Evolutionary conservation across 2,113 vertebrate species (phyloP).

Genomic region (Tenebrosternarchus preto): DNA sequence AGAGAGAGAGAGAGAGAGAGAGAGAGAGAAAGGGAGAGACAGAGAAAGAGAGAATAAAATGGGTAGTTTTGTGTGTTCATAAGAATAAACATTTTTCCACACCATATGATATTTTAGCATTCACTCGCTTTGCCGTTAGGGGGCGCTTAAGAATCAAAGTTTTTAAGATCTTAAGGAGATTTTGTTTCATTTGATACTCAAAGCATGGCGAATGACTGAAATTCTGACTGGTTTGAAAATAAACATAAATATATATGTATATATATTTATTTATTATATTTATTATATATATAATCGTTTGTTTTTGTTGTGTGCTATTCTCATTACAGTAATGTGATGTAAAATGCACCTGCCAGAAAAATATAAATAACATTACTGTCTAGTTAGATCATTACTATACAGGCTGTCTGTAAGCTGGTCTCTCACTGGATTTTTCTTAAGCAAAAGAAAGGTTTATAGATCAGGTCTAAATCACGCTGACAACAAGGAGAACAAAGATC

Average conservation of each 20-base stretch:
- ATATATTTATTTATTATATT: no score
- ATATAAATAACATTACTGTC: not conserved
- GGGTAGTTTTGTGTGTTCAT: not conserved
- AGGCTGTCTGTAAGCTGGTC: no score
- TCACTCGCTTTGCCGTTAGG: slow-evolving; percentile 58
- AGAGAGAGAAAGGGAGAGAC: not conserved
- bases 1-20: not conserved
- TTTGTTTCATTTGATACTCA: not conserved
- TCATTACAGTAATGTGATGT: no score
- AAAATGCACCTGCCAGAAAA: not conserved
- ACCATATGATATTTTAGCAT: not conserved
- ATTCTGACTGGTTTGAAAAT: not conserved
- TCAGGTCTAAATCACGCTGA: not conserved
- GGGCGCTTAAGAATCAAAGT: slow-evolving; percentile 68
- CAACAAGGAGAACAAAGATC: not conserved
- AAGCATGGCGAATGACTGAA: not conserved
- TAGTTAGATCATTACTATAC: not conserved
- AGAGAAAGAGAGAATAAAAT: not conserved
- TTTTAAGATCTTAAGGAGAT: slow-evolving; percentile 11
- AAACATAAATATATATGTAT: no score
- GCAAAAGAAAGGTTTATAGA: no score
- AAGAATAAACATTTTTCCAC: no score
- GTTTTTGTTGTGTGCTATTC: no score
- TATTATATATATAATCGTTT: no score
- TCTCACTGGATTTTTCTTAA: no score